Conservation (phyloP, 2,797 vertebrate species). For the Luscinia luscinia region DNA sequence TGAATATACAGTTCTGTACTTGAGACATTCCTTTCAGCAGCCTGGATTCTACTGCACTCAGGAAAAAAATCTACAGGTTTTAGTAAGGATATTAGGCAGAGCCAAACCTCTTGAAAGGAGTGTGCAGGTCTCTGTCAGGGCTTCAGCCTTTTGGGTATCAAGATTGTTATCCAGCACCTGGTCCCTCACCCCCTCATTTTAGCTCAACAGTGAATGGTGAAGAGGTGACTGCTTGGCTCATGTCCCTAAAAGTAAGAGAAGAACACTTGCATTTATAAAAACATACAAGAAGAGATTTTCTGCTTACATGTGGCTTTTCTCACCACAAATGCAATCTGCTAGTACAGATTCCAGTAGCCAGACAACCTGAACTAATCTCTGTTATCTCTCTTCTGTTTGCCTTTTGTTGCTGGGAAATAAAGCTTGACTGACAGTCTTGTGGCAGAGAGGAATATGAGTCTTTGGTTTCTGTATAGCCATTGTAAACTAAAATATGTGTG, state of each 20-base stretch:
- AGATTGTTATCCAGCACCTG: background rate
- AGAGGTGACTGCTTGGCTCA: background rate
- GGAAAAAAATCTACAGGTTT: background rate
- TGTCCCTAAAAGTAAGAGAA: background rate
- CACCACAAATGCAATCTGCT: background rate
- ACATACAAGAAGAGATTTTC: background rate
- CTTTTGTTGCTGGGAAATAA: slow-evolving; percentile 23
- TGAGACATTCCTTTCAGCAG: background rate
- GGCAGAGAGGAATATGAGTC: background rate
- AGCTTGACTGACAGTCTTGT: background rate
- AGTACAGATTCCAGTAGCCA: slow-evolving; percentile 8
- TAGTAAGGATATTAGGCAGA: background rate
- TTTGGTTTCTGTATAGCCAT: background rate
- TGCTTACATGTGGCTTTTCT: background rate
- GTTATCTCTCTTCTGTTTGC: background rate
- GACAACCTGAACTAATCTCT: slow-evolving; percentile 27
- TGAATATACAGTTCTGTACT: background rate
- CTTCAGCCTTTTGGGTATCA: background rate
- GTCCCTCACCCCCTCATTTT: background rate
- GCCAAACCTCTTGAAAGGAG: background rate
- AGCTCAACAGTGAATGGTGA: background rate
- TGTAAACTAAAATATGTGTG: background rate
- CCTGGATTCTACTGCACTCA: background rate
- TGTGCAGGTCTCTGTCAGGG: background rate
- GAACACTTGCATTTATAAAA: background rate